Percentiles rank a stretch among this genome's conserved stretches.
These are phyloP conservation scores for Bergia puertoricense DNA, from an alignment of 92 coral and sea anemone genomes.

Conservation along the genomic window DNA sequence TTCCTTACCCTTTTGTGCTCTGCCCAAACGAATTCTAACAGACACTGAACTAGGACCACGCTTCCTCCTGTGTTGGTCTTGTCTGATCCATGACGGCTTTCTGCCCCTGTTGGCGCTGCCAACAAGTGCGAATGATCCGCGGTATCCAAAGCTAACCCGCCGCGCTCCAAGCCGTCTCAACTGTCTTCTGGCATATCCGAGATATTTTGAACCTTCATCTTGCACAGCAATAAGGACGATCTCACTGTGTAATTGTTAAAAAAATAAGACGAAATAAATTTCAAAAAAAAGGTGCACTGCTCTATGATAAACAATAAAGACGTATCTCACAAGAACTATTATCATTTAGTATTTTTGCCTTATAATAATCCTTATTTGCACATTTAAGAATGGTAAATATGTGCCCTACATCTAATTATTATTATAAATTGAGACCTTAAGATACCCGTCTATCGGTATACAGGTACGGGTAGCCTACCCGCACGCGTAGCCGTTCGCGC, in stretches of 20 bases:
- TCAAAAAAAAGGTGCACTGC: neutral
- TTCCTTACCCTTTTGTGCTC: constrained; percentile 9
- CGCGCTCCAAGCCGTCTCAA: constrained; percentile 25
- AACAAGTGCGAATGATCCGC: constrained; percentile 20
- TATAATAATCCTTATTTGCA: too few species aligned
- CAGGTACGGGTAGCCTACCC: too few species aligned
- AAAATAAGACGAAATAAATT: neutral
- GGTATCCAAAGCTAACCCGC: constrained; percentile 14
- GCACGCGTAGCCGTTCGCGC: too few species aligned
- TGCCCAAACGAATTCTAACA: constrained; percentile 28
- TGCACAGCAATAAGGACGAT: constrained; percentile 9
- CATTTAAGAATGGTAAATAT: too few species aligned
- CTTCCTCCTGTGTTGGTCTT: constrained; percentile 16
- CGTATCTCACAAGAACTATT: too few species aligned
- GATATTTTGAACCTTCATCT: constrained; percentile 23
- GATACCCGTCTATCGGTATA: too few species aligned
- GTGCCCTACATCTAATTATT: too few species aligned
- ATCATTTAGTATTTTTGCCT: too few species aligned
- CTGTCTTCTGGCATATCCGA: constrained; percentile 29
- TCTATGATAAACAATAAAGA: neutral
- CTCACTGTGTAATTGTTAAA: neutral
- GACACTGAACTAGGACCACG: constrained; percentile 39
- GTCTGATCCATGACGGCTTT: constrained; percentile 20
- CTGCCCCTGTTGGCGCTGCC: constrained; percentile 12
- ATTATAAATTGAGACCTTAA: too few species aligned